Evolutionary conservation across 2,113 vertebrate genomes (phyloP).

Genomic region (Cochlearius cochlearius): DNA sequence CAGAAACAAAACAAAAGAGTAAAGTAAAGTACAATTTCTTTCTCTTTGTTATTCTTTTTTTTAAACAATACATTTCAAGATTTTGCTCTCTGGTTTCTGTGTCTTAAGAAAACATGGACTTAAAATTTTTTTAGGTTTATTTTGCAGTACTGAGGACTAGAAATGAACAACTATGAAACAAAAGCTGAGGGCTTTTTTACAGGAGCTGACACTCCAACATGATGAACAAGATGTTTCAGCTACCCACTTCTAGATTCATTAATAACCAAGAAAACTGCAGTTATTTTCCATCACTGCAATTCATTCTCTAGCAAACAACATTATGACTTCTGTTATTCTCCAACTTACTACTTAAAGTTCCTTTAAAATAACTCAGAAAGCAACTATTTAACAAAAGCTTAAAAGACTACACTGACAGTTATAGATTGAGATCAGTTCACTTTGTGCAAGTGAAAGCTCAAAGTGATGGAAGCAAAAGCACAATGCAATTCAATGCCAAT

Average conservation of each 20-base stretch:
- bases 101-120: background rate
- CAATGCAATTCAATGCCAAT: background rate
- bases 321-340: background rate
- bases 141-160: background rate
- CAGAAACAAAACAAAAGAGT: background rate
- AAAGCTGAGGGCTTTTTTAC: background rate
- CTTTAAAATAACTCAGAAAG: background rate
- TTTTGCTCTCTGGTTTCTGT: background rate
- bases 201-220: background rate
- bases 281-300: background rate
- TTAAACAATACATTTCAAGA: background rate
- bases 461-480: background rate
- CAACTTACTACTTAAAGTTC: background rate
- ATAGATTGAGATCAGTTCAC: background rate
- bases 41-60: background rate
- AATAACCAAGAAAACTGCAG: background rate
- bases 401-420: background rate
- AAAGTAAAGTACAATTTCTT: background rate
- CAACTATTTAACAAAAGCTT: background rate
- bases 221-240: background rate
- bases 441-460: background rate
- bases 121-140: background rate
- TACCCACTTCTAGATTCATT: background rate
- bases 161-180: background rate
- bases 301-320: background rate